Conservation (phyloP, 2,797 vertebrate species). For the Taeniopygia guttata region DNA sequence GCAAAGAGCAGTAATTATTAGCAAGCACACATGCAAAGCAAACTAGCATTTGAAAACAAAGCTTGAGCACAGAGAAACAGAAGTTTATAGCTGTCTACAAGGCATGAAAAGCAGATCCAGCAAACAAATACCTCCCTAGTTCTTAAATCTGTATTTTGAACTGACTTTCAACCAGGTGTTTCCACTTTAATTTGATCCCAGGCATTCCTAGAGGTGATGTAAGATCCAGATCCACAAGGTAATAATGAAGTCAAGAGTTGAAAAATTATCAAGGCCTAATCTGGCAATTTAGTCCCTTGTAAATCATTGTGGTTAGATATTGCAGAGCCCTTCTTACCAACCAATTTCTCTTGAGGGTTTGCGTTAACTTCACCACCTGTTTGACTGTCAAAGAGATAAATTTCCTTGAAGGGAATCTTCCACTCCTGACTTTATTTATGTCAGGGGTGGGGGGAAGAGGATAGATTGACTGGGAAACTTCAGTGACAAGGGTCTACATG, state of each 20-base stretch:
- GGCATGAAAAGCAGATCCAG: conserved; percentile 6
- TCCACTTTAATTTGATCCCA: conserved; percentile 71
- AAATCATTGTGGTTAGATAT: conserved; percentile 66
- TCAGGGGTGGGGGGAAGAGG: neutral
- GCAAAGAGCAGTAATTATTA: neutral
- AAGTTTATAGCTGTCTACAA: neutral
- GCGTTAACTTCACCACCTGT: conserved; percentile 64
- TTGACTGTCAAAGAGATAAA: conserved; percentile 68
- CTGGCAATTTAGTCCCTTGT: conserved; percentile 68
- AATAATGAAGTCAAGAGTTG: conserved; percentile 72
- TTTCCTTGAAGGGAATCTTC: conserved; percentile 65
- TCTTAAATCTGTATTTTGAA: conserved; percentile 49
- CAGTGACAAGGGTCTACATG: neutral
- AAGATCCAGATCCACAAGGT: conserved; percentile 69
- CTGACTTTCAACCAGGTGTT: conserved; percentile 67
- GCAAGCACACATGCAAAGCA: neutral
- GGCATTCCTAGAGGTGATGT: conserved; percentile 67
- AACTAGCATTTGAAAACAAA: neutral
- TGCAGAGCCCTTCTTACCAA: conserved; percentile 60
- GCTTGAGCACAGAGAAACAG: neutral
- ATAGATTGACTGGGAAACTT: conserved; percentile 53
- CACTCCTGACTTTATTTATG: conserved; percentile 50
- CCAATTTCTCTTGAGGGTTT: conserved; percentile 50
- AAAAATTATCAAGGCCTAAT: conserved; percentile 72
- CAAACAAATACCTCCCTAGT: neutral